These are phyloP conservation scores for Parnassius smintheus DNA, from an alignment of 2,888 invertebrate species.

Conservation along the genomic window DNA sequence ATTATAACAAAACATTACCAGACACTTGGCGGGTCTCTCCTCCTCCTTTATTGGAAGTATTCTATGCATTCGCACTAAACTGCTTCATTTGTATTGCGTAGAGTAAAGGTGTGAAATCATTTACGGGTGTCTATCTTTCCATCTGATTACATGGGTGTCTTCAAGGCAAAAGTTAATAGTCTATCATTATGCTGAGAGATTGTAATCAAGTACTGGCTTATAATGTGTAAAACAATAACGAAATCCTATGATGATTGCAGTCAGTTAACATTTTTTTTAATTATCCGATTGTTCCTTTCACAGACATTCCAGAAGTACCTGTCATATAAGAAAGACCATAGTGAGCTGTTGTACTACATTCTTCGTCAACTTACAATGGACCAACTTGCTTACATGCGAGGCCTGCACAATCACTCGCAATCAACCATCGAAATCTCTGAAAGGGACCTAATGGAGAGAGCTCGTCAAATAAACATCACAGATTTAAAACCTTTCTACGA, in stretches of 20 bases:
- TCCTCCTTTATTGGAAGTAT: too few relatives aligned
- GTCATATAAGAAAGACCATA: conserved; percentile 96
- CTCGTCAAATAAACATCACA: conserved; percentile 93
- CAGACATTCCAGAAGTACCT: conserved; percentile 97
- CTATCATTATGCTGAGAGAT: too few relatives aligned
- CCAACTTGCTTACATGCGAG: conserved; percentile 91
- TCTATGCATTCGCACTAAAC: too few relatives aligned
- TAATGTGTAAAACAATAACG: too few relatives aligned
- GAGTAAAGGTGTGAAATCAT: too few relatives aligned
- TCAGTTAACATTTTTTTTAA: conserved; percentile 78
- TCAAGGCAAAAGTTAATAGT: too few relatives aligned
- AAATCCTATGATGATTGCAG: conserved; percentile 46
- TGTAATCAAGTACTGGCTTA: too few relatives aligned
- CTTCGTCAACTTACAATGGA: conserved; percentile 96
- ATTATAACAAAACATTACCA: too few relatives aligned
- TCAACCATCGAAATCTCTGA: conserved; percentile 89
- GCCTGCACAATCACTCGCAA: conserved; percentile 83
- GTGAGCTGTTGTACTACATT: conserved; percentile 96
- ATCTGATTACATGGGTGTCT: too few relatives aligned
- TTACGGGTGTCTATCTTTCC: too few relatives aligned
- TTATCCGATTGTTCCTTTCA: conserved; percentile 36
- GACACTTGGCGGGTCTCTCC: too few relatives aligned
- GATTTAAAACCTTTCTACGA: conserved; percentile 95
- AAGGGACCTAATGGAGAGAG: conserved; percentile 86
- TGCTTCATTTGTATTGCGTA: too few relatives aligned